phyloP scores from a whole-genome alignment of 2,113 vertebrate genomes.

The Ameiurus melas region DNA sequence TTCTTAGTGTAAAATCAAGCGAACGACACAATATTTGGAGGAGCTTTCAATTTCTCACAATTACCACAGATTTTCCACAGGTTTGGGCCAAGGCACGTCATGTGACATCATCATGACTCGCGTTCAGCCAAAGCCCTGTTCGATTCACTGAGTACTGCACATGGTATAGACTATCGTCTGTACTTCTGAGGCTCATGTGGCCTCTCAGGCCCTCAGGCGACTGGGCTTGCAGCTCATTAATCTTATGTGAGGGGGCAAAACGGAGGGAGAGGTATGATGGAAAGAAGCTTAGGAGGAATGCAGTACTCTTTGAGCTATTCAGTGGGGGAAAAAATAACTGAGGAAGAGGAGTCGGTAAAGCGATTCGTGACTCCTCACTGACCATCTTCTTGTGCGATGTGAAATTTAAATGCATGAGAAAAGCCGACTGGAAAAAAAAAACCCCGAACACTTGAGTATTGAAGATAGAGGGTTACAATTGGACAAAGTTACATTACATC shows the following conservation, averaged over 20 bases:
- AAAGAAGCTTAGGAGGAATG: constrained; percentile 26
- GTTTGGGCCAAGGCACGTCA: no score
- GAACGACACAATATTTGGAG: no score
- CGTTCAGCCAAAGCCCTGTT: no score
- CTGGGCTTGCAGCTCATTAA: constrained; percentile 1
- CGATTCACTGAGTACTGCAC: not conserved
- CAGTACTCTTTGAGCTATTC: not conserved
- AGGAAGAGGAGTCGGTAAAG: not conserved
- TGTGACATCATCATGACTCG: no score
- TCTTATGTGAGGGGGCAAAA: not conserved
- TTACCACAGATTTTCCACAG: no score
- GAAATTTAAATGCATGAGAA: not conserved
- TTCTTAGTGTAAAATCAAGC: no score
- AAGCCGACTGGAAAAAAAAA: not conserved
- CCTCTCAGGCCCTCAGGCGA: constrained; percentile 5
- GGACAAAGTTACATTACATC: not conserved
- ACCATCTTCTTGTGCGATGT: not conserved
- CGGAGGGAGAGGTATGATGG: not conserved
- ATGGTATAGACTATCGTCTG: not conserved
- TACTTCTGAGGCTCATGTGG: not conserved
- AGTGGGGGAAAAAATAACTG: not conserved
- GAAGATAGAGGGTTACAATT: not conserved
- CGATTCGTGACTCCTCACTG: not conserved
- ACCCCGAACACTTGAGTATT: not conserved
- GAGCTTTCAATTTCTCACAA: no score